phyloP scores from a whole-genome alignment of 2,888 invertebrate species.

The Caenorhabditis japonica region DNA sequence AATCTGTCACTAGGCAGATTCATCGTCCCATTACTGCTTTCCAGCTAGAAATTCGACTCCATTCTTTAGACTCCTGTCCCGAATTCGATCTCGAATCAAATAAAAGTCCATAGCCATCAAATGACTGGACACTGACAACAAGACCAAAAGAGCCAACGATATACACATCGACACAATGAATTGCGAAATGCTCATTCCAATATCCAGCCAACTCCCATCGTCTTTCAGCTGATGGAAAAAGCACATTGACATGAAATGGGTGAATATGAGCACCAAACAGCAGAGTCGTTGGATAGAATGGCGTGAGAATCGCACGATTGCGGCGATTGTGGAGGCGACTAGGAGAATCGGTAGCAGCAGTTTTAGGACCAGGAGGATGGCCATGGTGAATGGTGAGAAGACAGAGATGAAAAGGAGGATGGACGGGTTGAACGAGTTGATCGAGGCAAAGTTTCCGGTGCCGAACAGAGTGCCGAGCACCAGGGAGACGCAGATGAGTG shows the following conservation, averaged over 20 bases:
- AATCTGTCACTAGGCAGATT: slow-evolving; percentile 19
- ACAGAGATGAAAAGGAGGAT: slow-evolving; percentile 92
- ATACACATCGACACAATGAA: slow-evolving; percentile 83
- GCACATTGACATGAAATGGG: slow-evolving; percentile 74
- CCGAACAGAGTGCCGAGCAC: slow-evolving; percentile 92
- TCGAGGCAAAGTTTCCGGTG: slow-evolving; percentile 95
- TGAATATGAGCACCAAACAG: slow-evolving; percentile 66
- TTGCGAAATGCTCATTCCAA: slow-evolving; percentile 93
- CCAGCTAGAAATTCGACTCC: no score
- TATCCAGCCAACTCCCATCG: slow-evolving; percentile 95
- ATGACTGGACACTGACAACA: slow-evolving; percentile 63
- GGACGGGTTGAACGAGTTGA: slow-evolving; percentile 92
- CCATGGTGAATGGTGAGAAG: slow-evolving; percentile 90
- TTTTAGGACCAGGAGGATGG: slow-evolving; percentile 84
- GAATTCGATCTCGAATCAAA: no score
- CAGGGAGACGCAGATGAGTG: slow-evolving; percentile 83
- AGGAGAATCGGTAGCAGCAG: slow-evolving; percentile 86
- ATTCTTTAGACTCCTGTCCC: no score
- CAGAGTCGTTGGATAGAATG: slow-evolving; percentile 60
- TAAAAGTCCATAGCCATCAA: no score
- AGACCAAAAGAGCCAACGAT: slow-evolving; percentile 67
- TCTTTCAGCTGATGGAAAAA: slow-evolving; percentile 90
- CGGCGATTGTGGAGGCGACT: slow-evolving; percentile 78
- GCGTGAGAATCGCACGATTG: slow-evolving; percentile 56
- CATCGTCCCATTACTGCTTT: not conserved